Percentiles rank a stretch among this genome's conserved stretches.
These are phyloP conservation scores for Brachycybe producta DNA, from an alignment of 2,888 invertebrate species.

Conservation along the genomic window DNA sequence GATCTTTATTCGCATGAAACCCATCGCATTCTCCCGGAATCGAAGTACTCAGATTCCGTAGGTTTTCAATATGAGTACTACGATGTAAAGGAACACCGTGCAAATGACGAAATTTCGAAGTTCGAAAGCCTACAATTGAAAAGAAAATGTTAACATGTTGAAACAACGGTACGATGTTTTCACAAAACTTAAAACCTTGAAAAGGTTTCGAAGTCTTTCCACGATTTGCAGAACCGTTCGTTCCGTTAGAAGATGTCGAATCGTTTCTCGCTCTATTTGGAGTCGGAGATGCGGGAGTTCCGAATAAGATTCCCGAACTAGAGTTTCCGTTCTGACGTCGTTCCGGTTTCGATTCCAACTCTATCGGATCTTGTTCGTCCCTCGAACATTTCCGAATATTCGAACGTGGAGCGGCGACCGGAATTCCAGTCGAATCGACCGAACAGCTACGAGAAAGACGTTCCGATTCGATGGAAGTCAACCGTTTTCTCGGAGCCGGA, in stretches of 20 bases:
- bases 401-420: constrained; percentile 5
- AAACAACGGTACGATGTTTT: neutral
- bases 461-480: constrained; percentile 12
- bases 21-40: constrained; percentile 90
- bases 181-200: constrained; percentile 6
- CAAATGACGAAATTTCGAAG: constrained; percentile 83
- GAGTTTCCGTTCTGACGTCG: constrained; percentile 1
- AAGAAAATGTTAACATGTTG: neutral
- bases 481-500: constrained; percentile 8
- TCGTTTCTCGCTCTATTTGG: neutral
- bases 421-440: constrained; percentile 10
- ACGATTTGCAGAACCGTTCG: neutral
- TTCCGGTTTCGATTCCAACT: neutral
- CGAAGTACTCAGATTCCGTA: constrained; percentile 77
- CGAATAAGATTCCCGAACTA: constrained; percentile 1
- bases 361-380: neutral
- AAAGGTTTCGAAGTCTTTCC: constrained; percentile 5
- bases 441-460: constrained; percentile 10
- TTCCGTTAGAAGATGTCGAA: neutral
- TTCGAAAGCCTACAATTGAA: constrained; percentile 45
- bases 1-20: constrained; percentile 73
- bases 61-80: constrained; percentile 80
- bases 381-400: constrained; percentile 6
- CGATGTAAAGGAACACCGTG: constrained; percentile 84
- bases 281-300: constrained; percentile 3